Base-by-base conservation (phyloP, 2,888 invertebrate species). In the Fragum whitleyi region DNA sequence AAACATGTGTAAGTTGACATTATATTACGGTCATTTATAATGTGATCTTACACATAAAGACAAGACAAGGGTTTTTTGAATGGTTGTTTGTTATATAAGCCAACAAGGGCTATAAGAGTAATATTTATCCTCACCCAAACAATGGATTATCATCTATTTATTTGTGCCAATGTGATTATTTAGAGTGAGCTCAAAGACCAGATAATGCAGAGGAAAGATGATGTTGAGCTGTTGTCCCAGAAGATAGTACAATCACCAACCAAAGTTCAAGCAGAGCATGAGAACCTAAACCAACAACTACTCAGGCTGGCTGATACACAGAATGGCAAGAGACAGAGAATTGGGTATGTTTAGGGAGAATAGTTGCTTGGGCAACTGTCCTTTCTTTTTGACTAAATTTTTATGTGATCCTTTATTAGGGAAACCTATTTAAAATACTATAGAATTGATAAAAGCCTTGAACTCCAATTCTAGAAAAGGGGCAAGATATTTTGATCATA, bases 231-330 rank as follows among this genome's bases (percentile, higher is more conserved):
- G 53, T 62, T 92, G 21, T 88, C 90, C 2, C 81, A 76, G 70
- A 90, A 91, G 73, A 92, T 92, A 65, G 91, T 92, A 0, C 91
- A 91, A 77, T 92, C 91, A 5, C 92, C 92, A 0, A 89, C 91
- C 51, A 87, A 90, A 32, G 88, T 92, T 23, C 87, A 86, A 68
- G 87, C 88, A 42, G 90, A 90, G 51, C 86, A 88, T 71, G 89
- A 88, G 1, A 85, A 87, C 6, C 85, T 89, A 75, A 79, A 87
- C 39, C 80, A 87, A 23, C 86, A 87, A 55, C 73, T 91, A n/a
- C 57, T 62, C 16, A 39, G 70, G 5, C 81, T 90, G 32, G 88
- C 85, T 23, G 68, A 77, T 7, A 79, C 74, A 19, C 77, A 87
- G 70, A 85, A 87, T 28, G 80, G 87, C 67, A 88, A 88, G 28